A percentile compares a stretch with the other conserved stretches of the same genome.
Evolutionary conservation across 2,888 invertebrate genomes (phyloP).

Genomic region (Tetragnatha montana): DNA sequence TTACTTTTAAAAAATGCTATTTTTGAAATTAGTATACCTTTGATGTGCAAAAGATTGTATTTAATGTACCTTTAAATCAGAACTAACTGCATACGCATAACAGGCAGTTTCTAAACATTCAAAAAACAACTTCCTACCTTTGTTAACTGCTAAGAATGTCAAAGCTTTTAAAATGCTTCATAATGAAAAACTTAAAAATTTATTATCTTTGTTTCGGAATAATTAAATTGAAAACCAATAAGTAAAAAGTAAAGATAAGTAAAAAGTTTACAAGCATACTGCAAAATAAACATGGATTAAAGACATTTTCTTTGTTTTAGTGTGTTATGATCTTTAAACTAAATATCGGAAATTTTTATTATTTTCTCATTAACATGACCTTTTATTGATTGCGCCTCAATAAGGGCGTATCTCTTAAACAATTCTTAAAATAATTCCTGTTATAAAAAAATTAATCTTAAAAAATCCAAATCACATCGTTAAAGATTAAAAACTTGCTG

Average conservation of each 20-base stretch:
- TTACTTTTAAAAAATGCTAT: too few relatives aligned
- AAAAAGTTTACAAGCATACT: background rate
- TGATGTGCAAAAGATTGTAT: too few relatives aligned
- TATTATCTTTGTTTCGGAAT: background rate
- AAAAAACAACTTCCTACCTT: background rate
- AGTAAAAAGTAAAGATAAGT: too few relatives aligned
- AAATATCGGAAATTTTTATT: background rate
- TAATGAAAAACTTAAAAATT: background rate
- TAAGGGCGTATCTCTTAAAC: background rate
- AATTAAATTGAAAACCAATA: background rate
- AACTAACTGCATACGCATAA: too few relatives aligned
- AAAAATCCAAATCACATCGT: conserved; percentile 3
- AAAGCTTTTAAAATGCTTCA: background rate
- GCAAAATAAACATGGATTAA: background rate
- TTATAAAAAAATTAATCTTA: background rate
- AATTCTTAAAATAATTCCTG: background rate
- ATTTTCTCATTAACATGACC: background rate
- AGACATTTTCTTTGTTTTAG: background rate
- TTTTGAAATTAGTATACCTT: too few relatives aligned
- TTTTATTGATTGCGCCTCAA: background rate
- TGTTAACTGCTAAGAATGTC: background rate
- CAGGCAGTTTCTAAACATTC: background rate
- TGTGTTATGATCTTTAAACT: background rate
- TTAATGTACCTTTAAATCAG: too few relatives aligned
- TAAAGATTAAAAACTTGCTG: background rate